phyloP scores from a whole-genome alignment of 2,888 invertebrate species.

The Saturnia japonica region DNA sequence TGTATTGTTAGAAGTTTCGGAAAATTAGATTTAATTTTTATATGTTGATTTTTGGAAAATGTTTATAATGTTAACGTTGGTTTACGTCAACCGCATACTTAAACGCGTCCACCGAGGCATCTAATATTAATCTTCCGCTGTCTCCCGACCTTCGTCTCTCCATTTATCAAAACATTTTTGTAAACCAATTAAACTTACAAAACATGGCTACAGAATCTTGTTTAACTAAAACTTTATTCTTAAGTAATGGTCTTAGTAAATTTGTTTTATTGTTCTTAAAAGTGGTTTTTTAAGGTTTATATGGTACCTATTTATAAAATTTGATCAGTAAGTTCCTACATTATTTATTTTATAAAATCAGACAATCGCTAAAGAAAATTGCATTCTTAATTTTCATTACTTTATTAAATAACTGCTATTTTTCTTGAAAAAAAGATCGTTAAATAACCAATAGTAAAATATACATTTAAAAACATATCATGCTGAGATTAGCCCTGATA shows the following conservation, averaged over 20 bases:
- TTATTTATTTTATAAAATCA: neutral
- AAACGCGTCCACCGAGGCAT: conserved; percentile 20
- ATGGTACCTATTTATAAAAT: no score
- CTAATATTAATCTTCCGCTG: conserved; percentile 43
- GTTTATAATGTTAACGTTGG: conserved; percentile 12
- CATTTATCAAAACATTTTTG: conserved; percentile 54
- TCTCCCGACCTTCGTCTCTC: conserved; percentile 41
- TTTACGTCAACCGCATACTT: conserved; percentile 19
- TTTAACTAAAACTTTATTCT: conserved; percentile 23
- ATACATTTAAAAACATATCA: conserved; percentile 22
- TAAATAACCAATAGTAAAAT: neutral
- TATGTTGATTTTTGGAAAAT: conserved; percentile 2
- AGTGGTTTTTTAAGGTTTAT: neutral
- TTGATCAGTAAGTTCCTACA: neutral
- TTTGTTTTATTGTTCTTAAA: neutral
- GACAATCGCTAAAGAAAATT: neutral
- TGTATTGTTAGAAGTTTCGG: neutral
- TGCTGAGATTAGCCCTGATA: conserved; percentile 25
- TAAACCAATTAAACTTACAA: conserved; percentile 46
- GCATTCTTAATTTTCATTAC: neutral
- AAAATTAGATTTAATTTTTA: neutral
- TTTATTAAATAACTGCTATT: no score
- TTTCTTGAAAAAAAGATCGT: no score
- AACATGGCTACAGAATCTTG: conserved; percentile 40
- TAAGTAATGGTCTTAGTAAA: conserved; percentile 1